Base-by-base conservation (phyloP, 2,113 vertebrate genomes). In the Camarhynchus parvulus region DNA sequence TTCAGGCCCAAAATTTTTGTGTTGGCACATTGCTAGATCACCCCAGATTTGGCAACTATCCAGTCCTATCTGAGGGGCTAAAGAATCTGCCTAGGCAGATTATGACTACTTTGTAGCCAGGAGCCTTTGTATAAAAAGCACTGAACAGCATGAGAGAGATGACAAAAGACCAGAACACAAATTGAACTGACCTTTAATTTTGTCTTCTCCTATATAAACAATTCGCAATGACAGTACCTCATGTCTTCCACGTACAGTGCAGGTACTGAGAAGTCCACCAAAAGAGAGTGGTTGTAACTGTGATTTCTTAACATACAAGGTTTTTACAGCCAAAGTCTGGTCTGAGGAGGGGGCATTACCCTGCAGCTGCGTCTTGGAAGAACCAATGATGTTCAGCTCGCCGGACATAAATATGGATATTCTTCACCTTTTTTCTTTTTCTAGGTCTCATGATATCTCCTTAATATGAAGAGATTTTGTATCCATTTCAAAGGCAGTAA, bases 231-330 rank as follows among this genome's bases (percentile, higher is more conserved):
- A 49, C 25, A 62, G 3, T 15, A 37, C 11, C 37, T 86, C 24
- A 58, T 3, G 4, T 56, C 7, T 79, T 68, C 44, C 13, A 4
- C 5, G 4, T 22, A 13, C 3, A 2, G 7, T 42, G 28, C 4
- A 68, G 8, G 4, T 4, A 35, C 23, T 42, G 15, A 14, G 9
- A 9, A 61, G 7, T 4, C 4, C 16, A 42, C 25, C 1, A n/a
- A n/a, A 85, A 59, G 27, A 44, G 2, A 2, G 27, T n/a, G 9
- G 5, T 72, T 15, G 16, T 5, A 4, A 4, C 24, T n/a, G 19
- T 68, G 22, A 28, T 6, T 52, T 68, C 66, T 56, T 76, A 31
- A 25, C 0, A 0, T 56, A 44, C 8, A 47, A 61, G 4, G 5
- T 39, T 80, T 49, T 62, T 18, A 31, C 1, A 73, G 16, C 4